phyloP scores from a whole-genome alignment of 2,888 invertebrate species.

The Falcaria lacertinaria region DNA sequence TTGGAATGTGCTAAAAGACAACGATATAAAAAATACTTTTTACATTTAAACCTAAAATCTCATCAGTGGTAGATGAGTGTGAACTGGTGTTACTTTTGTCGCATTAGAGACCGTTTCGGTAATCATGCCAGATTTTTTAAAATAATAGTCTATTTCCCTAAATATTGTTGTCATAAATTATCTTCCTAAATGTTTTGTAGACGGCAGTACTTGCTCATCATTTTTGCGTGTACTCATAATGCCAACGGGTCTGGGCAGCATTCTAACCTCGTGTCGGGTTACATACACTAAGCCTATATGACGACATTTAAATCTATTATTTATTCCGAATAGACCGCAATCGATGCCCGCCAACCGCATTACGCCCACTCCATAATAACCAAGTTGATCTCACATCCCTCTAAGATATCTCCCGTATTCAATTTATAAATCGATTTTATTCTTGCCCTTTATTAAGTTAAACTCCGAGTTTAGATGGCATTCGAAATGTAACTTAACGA shows the following conservation, averaged over 20 bases:
- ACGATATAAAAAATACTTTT: too few relatives aligned
- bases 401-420: constrained; percentile 41
- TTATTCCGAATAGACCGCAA: constrained; percentile 53
- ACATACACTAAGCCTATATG: constrained; percentile 38
- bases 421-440: constrained; percentile 38
- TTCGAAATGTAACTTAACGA: constrained; percentile 27
- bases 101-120: too few relatives aligned
- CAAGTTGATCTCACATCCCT: constrained; percentile 40
- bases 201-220: constrained; percentile 45
- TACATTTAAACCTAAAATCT: too few relatives aligned
- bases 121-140: too few relatives aligned
- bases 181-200: constrained; percentile 12
- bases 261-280: constrained; percentile 55
- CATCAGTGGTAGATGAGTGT: too few relatives aligned
- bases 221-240: constrained; percentile 52
- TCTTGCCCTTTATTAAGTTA: constrained; percentile 31
- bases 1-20: too few relatives aligned
- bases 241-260: constrained; percentile 44
- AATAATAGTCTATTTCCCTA: too few relatives aligned
- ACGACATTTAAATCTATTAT: constrained; percentile 62
- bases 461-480: constrained; percentile 28
- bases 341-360: constrained; percentile 47
- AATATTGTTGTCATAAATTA: constrained; percentile 1
- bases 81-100: too few relatives aligned
- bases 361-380: constrained; percentile 50